Percentiles rank a stretch among this genome's conserved stretches.
Conservation (phyloP, 1,140 invertebrate genomes). For the Drosophila sp. region DNA sequence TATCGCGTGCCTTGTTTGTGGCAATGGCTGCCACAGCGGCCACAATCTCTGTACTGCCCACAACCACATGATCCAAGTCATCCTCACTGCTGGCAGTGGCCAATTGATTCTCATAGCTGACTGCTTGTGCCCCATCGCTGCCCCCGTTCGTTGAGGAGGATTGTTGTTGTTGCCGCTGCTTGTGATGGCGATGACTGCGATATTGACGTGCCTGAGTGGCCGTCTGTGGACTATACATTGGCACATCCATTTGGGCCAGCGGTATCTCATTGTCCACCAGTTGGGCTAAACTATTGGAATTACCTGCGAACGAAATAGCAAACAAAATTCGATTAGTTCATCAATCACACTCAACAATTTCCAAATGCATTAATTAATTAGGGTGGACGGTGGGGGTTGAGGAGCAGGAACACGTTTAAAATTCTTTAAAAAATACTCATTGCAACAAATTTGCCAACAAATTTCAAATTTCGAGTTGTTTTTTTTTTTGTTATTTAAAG, state of each 20-base stretch:
- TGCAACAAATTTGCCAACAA: constrained; percentile 78
- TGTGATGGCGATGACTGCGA: constrained; percentile 68
- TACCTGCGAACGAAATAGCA: constrained; percentile 83
- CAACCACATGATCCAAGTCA: constrained; percentile 71
- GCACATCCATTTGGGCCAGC: constrained; percentile 84
- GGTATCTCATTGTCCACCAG: constrained; percentile 87
- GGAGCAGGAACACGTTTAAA: constrained; percentile 24
- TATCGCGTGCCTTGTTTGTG: constrained; percentile 63
- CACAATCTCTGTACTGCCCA: constrained; percentile 72
- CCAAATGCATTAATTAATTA: not conserved
- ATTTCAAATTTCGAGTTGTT: constrained; percentile 69
- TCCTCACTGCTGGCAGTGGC: constrained; percentile 66
- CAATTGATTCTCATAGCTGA: constrained; percentile 71
- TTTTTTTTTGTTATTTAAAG: constrained; percentile 42
- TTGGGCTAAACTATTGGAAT: constrained; percentile 87
- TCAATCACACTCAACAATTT: constrained; percentile 16
- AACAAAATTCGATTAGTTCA: not conserved
- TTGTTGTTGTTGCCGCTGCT: constrained; percentile 66
- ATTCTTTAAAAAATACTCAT: constrained; percentile 63
- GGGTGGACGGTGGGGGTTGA: too few relatives aligned
- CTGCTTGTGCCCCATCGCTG: constrained; percentile 28
- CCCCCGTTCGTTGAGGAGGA: constrained; percentile 36
- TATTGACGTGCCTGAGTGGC: constrained; percentile 67
- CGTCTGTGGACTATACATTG: constrained; percentile 65
- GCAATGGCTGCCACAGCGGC: constrained; percentile 75